Base-by-base conservation (phyloP, 2,113 vertebrate species). In the Perca fluviatilis region DNA sequence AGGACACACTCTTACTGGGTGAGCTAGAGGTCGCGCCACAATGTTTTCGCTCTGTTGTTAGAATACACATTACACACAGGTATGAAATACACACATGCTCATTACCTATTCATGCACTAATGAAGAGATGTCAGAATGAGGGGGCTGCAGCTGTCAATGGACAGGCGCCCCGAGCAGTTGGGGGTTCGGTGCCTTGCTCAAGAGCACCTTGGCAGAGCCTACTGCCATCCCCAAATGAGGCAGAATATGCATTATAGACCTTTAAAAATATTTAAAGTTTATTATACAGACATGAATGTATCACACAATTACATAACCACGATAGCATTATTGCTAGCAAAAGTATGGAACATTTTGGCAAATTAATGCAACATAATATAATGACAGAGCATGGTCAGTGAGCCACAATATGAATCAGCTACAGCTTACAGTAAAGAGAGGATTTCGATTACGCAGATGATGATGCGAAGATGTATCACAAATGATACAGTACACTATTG, bases 401-500 rank as follows among this genome's bases (percentile, higher is more conserved):
- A 62, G 43, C 3, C 66, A 77, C 27, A 65, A 14, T 43, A 62
- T 75, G 36, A 76, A 21, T 57, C 65, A 56, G 49, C 33, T 23
- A 33, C 16, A 27, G 40, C 1, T 56, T 43, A 27, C 60, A 58
- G 66, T 50, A 43, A 63, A 40, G 25, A 10, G 8, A 27, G 30
- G 27, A 49, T 25, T 74, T 69, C 2, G 19, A 61, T 67, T 49
- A 65, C 46, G 33, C 4, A 19, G 51, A 53, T 27, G 27, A 27
- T 27, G 27, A 27, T 47, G 54, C 1, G 8, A 61, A 58, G 53
- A n/a, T 43, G 49, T 57, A 50, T 51, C 30, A 61, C 14, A 66
- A 71, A 64, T 47, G 1, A 57, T 18, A 36, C 18, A 53, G 6
- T 12, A 13, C 4, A 6, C 9, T 5, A n/a, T 8, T 19, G n/a